Evolutionary conservation across 2,888 invertebrate species (phyloP), one percentile per base, ranked within the genome.

Genomic region (Drosophila parthenogenetica): DNA sequence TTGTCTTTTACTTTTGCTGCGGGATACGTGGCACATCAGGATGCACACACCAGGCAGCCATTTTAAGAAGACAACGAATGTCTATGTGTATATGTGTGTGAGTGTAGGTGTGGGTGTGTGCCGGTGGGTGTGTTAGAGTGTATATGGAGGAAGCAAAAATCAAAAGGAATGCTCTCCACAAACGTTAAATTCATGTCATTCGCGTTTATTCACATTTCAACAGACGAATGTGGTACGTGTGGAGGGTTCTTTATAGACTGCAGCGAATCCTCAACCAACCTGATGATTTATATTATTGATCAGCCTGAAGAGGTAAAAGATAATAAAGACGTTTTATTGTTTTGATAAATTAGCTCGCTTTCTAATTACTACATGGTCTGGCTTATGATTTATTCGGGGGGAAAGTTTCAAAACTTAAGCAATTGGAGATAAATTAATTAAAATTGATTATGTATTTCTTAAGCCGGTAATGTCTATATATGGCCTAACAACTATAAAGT

Each of bases 1-100:
- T 75, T 80, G 85, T 71, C 80, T 85, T 73, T 69, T 72, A 71
- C 72, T 74, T 77, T 54, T 74, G 78, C 85, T 69, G 59, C 70
- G 69, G 62, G 78, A 67, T 58, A 68, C 67, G 67, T 61, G 72
- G 63, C 63, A 68, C 68, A 45, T 55, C 61, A 72, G 63, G 69
- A 65, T 61, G 68, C 65, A 35, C 35, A 67, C 50, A 40, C 69
- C 72, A 67, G 53, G 54, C 69, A 72, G 69, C 53, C 69, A 64
- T 48, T 70, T 68, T 42, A 53, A 50, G 64, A 48, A 71, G 69
- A 68, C 69, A 69, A 46, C 64, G 45, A n/a, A 13, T 25, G 25
- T 46, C 14, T 46, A 8, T 35, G 25, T 46, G 25, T 37, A 13
- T n/a, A n/a, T n/a, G n/a, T n/a, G n/a, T n/a, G n/a, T n/a, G n/a